Conservation (phyloP, 2,113 vertebrate species). For the Petrocephalus microphthalmus region DNA sequence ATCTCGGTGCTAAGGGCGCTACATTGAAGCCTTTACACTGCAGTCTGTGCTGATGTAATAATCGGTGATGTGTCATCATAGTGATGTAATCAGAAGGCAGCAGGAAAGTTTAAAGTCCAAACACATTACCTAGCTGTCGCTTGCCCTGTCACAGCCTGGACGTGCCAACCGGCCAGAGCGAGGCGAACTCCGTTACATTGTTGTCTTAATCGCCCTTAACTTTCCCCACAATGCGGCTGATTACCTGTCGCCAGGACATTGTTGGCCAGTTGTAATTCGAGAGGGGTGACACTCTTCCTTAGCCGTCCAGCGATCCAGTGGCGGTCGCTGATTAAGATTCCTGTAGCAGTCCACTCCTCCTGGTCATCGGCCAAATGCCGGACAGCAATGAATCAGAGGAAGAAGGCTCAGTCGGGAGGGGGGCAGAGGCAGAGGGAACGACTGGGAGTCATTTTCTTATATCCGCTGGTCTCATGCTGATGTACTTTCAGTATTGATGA, state of each 20-base stretch:
- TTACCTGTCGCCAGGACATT: not conserved
- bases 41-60: not conserved
- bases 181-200: too few species aligned
- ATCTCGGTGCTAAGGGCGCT: not conserved
- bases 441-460: not conserved
- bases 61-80: too few species aligned
- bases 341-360: not conserved
- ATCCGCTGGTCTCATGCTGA: not conserved
- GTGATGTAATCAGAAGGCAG: not conserved
- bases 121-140: not conserved
- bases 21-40: not conserved
- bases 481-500: not conserved
- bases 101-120: not conserved
- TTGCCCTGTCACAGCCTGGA: not conserved
- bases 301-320: not conserved
- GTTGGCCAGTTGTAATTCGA: not conserved
- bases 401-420: not conserved
- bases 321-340: not conserved
- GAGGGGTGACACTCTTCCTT: not conserved
- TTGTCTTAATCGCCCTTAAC: not conserved
- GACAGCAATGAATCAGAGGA: not conserved
- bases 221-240: not conserved
- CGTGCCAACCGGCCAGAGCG: not conserved
- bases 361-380: not conserved
- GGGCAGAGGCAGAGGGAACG: not conserved